Evolutionary conservation across 2,113 vertebrate species (phyloP), one percentile per base, ranked within the genome.

Genomic region (Cryptotis parvus): DNA sequence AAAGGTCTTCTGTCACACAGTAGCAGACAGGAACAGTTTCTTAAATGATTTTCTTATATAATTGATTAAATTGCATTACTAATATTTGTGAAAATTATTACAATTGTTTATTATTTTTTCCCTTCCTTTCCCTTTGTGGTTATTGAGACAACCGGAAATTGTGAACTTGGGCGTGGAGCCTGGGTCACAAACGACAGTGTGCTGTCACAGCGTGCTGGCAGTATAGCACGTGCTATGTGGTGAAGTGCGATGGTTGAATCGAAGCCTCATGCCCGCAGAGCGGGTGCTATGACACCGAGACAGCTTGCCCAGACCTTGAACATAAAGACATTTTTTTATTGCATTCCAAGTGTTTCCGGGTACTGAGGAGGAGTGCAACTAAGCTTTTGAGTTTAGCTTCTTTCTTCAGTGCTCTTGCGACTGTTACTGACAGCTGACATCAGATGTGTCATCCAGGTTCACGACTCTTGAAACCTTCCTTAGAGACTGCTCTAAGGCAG

Each of bases 21-120:
- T 81, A 77, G 10, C 75, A 92, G 75, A 78, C 76, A 76, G 26
- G 43, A 92, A 83, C 5, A 55, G 11, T 70, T 85, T 49, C 24
- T 65, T 65, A 31, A 65, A 31, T 29, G 26, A n/a, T 43, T 90
- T 87, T 55, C 9, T 26, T 39, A 31, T 26, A 31, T 18, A 35
- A 1, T 87, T 83, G n/a, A 43, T 29, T 86, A 74, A 37, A 37
- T 78, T 76, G 66, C 73, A 41, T 73, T 74, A 14, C 58, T 72
- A 91, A 31, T 70, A 22, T 72, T 61, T 78, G 55, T 58, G 18
- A 22, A 24, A 58, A 18, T 6, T 20, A 22, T 58, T 58, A 58
- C 18, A 24, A 58, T 58, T 58, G 18, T 58, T 16, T 58, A 58
- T 58, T 22, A 58, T 58, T 58, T 58, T 58, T 58, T 22, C 7